Percentiles rank a stretch among this genome's conserved stretches.
Evolutionary conservation across 2,113 vertebrate species (phyloP).

Genomic region (Oryzias woworae): DNA sequence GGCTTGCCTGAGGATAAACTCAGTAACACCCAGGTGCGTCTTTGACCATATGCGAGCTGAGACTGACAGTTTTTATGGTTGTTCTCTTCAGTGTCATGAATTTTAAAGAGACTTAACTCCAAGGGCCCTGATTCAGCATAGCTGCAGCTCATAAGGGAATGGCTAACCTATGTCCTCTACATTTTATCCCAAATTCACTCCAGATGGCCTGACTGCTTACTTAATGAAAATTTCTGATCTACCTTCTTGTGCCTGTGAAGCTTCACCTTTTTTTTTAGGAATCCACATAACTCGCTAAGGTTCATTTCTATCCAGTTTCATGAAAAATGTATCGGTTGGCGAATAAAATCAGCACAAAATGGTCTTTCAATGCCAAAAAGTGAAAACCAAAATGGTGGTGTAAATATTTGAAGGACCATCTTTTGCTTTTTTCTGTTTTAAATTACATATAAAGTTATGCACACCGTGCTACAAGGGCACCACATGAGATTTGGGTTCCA

Average conservation of each 20-base stretch:
- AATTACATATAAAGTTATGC: background rate
- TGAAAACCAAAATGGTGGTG: background rate
- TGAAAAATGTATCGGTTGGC: too few relatives aligned
- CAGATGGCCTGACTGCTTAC: conserved; percentile 38
- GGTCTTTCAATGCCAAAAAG: too few relatives aligned
- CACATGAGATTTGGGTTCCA: background rate
- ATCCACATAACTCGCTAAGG: too few relatives aligned
- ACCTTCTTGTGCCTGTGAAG: too few relatives aligned
- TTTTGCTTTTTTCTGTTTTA: background rate
- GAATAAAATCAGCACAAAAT: too few relatives aligned
- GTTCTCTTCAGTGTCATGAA: conserved; percentile 64
- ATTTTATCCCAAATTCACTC: conserved; percentile 61
- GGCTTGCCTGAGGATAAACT: conserved; percentile 47
- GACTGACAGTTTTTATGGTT: conserved; percentile 47
- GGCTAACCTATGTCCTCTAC: conserved; percentile 49
- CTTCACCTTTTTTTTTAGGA: too few relatives aligned
- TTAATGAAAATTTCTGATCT: too few relatives aligned
- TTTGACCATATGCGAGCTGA: conserved; percentile 26
- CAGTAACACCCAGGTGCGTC: conserved; percentile 20
- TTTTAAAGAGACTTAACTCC: conserved; percentile 74
- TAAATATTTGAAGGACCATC: background rate
- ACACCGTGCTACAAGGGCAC: background rate
- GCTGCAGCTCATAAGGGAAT: conserved; percentile 64
- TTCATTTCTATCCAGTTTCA: too few relatives aligned
- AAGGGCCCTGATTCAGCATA: conserved; percentile 69